Conservation (phyloP, 2,797 vertebrate genomes). For the Acrocephalus scirpaceus region DNA sequence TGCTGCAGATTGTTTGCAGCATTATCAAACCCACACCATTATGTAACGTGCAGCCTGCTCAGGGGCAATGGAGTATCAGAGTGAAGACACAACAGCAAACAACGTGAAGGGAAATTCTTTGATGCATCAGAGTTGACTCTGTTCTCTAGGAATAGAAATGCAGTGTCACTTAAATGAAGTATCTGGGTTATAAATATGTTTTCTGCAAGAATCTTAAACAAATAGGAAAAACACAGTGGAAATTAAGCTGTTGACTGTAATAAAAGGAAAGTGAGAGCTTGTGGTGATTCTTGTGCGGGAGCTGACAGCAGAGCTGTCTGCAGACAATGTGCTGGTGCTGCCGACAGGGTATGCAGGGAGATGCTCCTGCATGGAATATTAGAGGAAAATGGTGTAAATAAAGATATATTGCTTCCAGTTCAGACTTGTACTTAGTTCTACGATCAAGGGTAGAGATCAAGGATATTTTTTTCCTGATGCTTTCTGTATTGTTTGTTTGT, state of each 20-base stretch:
- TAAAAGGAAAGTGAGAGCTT: background rate
- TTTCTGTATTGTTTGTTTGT: background rate
- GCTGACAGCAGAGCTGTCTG: background rate
- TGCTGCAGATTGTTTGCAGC: background rate
- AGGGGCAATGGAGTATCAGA: background rate
- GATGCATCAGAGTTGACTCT: background rate
- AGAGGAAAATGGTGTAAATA: background rate
- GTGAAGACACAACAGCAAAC: background rate
- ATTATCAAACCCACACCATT: background rate
- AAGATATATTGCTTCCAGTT: background rate
- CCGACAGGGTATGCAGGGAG: background rate
- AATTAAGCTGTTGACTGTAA: background rate
- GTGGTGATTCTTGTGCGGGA: accelerated
- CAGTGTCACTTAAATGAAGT: background rate
- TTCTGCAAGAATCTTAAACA: background rate
- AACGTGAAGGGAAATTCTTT: background rate
- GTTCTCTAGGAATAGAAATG: background rate
- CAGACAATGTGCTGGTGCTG: background rate
- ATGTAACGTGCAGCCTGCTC: background rate
- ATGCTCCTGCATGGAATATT: background rate
- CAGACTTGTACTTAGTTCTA: background rate
- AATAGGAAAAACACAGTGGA: background rate
- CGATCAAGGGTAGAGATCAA: background rate
- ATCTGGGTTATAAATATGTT: background rate
- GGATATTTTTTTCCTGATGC: accelerated